phyloP scores from a whole-genome alignment of 2,797 vertebrate species.

The Alfaro cultratus region DNA sequence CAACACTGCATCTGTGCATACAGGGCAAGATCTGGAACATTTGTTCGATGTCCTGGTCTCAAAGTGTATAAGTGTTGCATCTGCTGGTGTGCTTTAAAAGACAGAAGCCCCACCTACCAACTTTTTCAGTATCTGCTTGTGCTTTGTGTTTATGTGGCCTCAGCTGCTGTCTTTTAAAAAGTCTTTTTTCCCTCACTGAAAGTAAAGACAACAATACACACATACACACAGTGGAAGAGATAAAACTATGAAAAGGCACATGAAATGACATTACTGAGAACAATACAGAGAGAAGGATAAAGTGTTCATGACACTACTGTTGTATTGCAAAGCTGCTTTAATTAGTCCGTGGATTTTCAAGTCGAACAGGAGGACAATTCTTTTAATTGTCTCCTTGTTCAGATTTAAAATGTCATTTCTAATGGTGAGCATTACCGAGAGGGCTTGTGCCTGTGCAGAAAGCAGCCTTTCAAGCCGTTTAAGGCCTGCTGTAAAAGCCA shows the following conservation, averaged over 20 bases:
- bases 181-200: slow-evolving; percentile 24
- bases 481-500: slow-evolving; percentile 40
- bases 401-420: slow-evolving; percentile 69
- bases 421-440: slow-evolving; percentile 45
- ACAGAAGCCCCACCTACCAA: slow-evolving; percentile 13
- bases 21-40: slow-evolving; percentile 34
- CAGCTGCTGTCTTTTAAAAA: slow-evolving; percentile 32
- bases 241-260: background rate
- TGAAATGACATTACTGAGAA: slow-evolving; percentile 26
- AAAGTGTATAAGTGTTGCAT: slow-evolving; percentile 51
- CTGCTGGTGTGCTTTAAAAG: slow-evolving; percentile 57
- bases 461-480: slow-evolving; percentile 37
- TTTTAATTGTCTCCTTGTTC: slow-evolving; percentile 18
- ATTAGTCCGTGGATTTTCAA: slow-evolving; percentile 48
- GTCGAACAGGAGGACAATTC: background rate
- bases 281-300: slow-evolving; percentile 8
- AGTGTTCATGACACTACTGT: slow-evolving; percentile 16
- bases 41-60: slow-evolving; percentile 60
- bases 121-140: slow-evolving; percentile 2
- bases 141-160: slow-evolving; percentile 21
- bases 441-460: slow-evolving; percentile 18
- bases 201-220: slow-evolving; percentile 5
- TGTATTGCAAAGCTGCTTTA: slow-evolving; percentile 45
- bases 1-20: slow-evolving; percentile 28
- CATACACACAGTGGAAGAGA: background rate